Evolutionary conservation across 2,797 vertebrate genomes (phyloP), one percentile per base, ranked within the genome.

Genomic region (Parauchenoglanis ngamensis): DNA sequence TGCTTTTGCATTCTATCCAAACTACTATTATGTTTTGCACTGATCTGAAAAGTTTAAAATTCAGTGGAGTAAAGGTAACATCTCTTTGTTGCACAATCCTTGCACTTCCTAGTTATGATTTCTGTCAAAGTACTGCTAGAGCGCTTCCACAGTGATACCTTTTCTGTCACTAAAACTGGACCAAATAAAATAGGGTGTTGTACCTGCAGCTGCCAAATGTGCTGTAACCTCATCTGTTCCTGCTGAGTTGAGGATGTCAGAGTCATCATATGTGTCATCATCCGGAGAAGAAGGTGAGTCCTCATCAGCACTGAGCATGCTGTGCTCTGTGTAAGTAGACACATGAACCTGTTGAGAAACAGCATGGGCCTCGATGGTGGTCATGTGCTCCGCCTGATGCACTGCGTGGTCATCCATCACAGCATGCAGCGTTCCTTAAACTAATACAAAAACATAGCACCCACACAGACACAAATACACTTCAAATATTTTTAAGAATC

Each of bases 221-320:
- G 98, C 98, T 0, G 98, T 99, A 90, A 99, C 95, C 93, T 99
- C 98, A 61, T 99, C 98, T 0, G 97, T 96, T 0, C 97, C 97
- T 0, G 98, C 98, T 59, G 98, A 99, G 94, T 99, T 99, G 85
- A 99, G 97, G 91, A 99, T 99, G 92, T 99, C 98, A 0, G 98
- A 97, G 94, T 99, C 98, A 4, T 99, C 98, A 0, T 98, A 99
- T 23, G 96, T 96, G 17, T 98, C 98, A 65, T 99, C 98, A 68
- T 99, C 98, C 0, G 97, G 98, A 0, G 98, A 99, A 1, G 98
- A 99, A 0, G 98, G 98, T 0, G 98, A 99, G 93, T 99, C 98
- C 88, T 99, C 98, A 0, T 99, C 98, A 0, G 97, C 98, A 0
- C 98, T 99, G 92, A 99, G 94, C 97, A 99, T 99, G 84, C 96